Conservation (phyloP, 1,140 invertebrate species). For the Rhizoglyphus robini region DNA sequence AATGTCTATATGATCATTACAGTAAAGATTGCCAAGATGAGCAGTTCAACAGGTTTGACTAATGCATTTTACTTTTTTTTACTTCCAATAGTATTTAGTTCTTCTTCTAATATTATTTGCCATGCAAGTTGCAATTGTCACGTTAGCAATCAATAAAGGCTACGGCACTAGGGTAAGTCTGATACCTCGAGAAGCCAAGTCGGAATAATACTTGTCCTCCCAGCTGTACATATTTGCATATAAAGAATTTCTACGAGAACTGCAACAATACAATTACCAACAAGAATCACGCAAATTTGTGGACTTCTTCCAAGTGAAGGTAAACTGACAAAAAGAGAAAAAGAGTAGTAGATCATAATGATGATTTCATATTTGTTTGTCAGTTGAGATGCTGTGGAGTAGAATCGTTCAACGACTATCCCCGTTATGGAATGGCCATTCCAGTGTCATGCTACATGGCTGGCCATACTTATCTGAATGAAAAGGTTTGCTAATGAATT, state of each 20-base stretch:
- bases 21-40: neutral
- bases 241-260: constrained; percentile 20
- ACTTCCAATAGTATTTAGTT: neutral
- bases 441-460: constrained; percentile 21
- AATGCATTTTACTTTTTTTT: neutral
- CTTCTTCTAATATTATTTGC: constrained; percentile 9
- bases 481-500: constrained; percentile 11
- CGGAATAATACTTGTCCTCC: neutral
- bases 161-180: neutral
- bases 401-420: constrained; percentile 23
- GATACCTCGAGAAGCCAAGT: neutral
- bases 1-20: constrained; percentile 11
- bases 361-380: neutral
- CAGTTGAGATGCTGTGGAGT: constrained; percentile 23
- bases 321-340: too few species aligned
- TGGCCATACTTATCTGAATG: constrained; percentile 21
- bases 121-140: neutral
- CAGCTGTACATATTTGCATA: constrained; percentile 22
- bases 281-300: constrained; percentile 17
- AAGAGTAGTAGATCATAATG: neutral
- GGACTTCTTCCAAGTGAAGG: constrained; percentile 25
- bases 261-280: constrained; percentile 21
- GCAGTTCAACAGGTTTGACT: neutral
- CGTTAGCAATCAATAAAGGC: neutral
- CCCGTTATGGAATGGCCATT: constrained; percentile 21